Conservation (phyloP, 2,888 invertebrate genomes). For the Drosophila leonis region DNA sequence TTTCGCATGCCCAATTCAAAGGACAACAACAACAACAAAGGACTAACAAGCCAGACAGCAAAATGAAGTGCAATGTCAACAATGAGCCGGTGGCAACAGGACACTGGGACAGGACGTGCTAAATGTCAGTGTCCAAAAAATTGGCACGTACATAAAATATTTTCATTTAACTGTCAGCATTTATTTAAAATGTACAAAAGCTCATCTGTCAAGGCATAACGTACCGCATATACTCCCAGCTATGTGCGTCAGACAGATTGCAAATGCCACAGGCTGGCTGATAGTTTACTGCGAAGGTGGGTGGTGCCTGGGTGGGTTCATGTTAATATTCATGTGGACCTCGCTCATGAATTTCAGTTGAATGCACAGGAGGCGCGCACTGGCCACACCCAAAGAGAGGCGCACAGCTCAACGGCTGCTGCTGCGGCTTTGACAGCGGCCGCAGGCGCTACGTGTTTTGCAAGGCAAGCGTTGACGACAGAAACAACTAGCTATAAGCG, state of each 20-base stretch:
- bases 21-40: conserved; percentile 23
- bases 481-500: neutral
- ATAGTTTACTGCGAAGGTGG: conserved; percentile 2
- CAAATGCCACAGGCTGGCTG: conserved; percentile 21
- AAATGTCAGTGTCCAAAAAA: conserved; percentile 52
- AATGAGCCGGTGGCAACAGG: conserved; percentile 11
- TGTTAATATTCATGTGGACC: conserved; percentile 20
- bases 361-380: conserved; percentile 54
- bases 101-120: conserved; percentile 28
- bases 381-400: conserved; percentile 46
- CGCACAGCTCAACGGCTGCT: conserved; percentile 6
- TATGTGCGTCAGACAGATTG: conserved; percentile 36
- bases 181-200: conserved; percentile 63
- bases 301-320: neutral
- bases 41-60: conserved; percentile 6
- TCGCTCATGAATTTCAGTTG: conserved; percentile 60
- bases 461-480: conserved; percentile 42
- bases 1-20: conserved; percentile 62
- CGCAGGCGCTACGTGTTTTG: conserved; percentile 40
- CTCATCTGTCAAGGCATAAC: conserved; percentile 23
- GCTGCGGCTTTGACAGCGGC: conserved; percentile 6
- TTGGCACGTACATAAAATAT: conserved; percentile 75
- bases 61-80: conserved; percentile 48
- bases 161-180: conserved; percentile 77
- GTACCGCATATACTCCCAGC: conserved; percentile 8